Conservation (phyloP, 2,888 invertebrate genomes). For the Augochlorella aurata region DNA sequence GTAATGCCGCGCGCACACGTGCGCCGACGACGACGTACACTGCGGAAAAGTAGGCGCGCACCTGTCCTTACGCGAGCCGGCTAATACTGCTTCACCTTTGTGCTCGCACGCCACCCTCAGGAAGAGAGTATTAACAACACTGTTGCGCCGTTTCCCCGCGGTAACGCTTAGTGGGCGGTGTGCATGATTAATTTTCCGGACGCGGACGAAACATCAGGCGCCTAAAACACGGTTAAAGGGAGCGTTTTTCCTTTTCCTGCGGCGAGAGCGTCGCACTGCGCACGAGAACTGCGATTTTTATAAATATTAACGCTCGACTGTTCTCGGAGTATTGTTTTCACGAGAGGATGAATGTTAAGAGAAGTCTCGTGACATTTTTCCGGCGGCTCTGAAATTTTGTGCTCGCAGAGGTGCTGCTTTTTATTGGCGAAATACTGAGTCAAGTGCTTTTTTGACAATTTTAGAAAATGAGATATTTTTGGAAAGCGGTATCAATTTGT, state of each 20-base stretch:
- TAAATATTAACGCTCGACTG: not conserved
- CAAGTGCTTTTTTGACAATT: no score
- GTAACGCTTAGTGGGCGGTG: slow-evolving; percentile 6
- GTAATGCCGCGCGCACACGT: slow-evolving; percentile 30
- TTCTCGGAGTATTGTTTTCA: no score
- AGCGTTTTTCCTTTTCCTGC: not conserved
- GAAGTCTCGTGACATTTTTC: no score
- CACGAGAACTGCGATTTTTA: not conserved
- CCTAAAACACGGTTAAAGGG: not conserved
- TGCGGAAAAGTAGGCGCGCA: not conserved
- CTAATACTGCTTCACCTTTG: slow-evolving; percentile 44
- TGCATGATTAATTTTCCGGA: slow-evolving; percentile 50
- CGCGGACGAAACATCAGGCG: not conserved
- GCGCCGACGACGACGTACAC: not conserved
- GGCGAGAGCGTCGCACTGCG: not conserved
- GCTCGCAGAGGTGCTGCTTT: no score
- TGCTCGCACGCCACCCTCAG: not conserved
- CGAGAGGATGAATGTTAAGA: no score
- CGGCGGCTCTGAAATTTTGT: no score
- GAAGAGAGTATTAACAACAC: slow-evolving; percentile 34
- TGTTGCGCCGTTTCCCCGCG: slow-evolving; percentile 12
- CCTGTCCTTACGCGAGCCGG: not conserved
- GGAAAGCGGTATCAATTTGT: no score
- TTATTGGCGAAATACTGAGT: no score
- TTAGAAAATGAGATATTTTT: no score